A percentile compares a stretch with the other conserved stretches of the same genome.
phyloP scores from a whole-genome alignment of 2,888 invertebrate genomes.

The Eurytoma adleriae region DNA sequence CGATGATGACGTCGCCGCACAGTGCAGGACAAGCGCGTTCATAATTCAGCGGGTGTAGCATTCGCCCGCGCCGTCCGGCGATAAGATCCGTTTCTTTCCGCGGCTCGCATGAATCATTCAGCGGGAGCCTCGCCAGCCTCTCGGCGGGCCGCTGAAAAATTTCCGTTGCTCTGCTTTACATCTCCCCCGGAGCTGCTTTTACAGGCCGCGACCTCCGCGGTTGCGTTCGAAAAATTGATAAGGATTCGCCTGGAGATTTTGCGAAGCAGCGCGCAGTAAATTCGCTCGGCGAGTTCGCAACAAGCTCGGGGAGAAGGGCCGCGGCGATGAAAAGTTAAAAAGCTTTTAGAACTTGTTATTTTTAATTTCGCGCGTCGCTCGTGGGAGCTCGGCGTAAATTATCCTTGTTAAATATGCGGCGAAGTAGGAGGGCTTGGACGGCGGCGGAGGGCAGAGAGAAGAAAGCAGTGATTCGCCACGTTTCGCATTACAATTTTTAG shows the following conservation, averaged over 20 bases:
- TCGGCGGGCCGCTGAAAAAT: background rate
- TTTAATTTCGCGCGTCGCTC: background rate
- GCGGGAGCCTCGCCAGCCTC: background rate
- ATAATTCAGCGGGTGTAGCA: slow-evolving; percentile 38
- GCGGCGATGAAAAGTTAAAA: too few species aligned
- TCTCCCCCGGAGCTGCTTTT: too few species aligned
- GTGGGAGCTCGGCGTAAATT: slow-evolving; percentile 22
- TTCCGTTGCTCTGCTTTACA: background rate
- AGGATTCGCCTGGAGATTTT: too few species aligned
- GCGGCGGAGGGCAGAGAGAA: background rate
- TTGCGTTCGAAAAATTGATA: too few species aligned
- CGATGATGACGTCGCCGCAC: slow-evolving; percentile 14
- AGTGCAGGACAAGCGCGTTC: slow-evolving; percentile 23
- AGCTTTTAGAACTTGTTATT: background rate
- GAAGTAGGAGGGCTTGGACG: background rate
- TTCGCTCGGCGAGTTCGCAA: too few species aligned
- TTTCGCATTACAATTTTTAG: slow-evolving; percentile 39
- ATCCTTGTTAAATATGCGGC: slow-evolving; percentile 13
- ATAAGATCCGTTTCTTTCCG: slow-evolving; percentile 54
- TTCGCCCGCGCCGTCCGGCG: slow-evolving; percentile 30
- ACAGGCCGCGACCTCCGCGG: too few species aligned
- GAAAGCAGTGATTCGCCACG: slow-evolving; percentile 28
- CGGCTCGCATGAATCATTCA: slow-evolving; percentile 15
- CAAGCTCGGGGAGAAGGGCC: too few species aligned
- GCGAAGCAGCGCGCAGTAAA: too few species aligned